Percentiles rank a stretch among this genome's conserved stretches.
Conservation (phyloP, 2,797 vertebrate genomes). For the Sebastes iracundus region DNA sequence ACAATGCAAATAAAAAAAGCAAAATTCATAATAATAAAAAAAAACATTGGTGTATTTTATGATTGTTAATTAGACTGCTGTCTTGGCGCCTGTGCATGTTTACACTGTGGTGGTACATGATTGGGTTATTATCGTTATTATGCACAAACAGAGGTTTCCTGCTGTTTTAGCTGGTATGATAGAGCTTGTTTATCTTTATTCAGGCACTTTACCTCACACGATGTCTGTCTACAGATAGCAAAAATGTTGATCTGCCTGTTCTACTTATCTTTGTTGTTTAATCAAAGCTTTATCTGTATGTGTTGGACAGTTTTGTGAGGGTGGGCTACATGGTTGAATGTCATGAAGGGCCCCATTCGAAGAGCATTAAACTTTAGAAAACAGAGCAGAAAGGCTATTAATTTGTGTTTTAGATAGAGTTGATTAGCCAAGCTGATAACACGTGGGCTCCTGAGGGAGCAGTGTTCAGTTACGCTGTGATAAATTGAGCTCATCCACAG, state of each 20-base stretch:
- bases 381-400: slow-evolving; percentile 2
- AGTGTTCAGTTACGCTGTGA: slow-evolving; percentile 32
- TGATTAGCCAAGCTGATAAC: slow-evolving; percentile 37
- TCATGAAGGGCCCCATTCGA: not conserved
- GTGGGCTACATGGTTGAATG: not conserved
- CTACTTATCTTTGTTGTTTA: slow-evolving; percentile 3
- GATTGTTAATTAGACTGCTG: slow-evolving; percentile 51
- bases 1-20: not conserved
- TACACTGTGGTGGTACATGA: slow-evolving; percentile 36
- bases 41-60: slow-evolving; percentile 30
- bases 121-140: slow-evolving; percentile 60
- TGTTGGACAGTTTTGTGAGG: not conserved
- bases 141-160: slow-evolving; percentile 57
- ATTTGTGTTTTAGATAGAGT: slow-evolving; percentile 19
- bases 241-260: not conserved
- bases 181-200: slow-evolving; percentile 37
- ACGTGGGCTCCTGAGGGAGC: not conserved
- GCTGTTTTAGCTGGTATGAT: slow-evolving; percentile 26
- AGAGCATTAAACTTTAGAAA: slow-evolving; percentile 18
- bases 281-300: not conserved
- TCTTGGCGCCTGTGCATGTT: slow-evolving; percentile 46
- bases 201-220: slow-evolving; percentile 9
- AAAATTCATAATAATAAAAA: not conserved
- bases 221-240: not conserved
- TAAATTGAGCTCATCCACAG: slow-evolving; percentile 32